Evolutionary conservation across 2,797 vertebrate species (phyloP), one percentile per base, ranked within the genome.

Genomic region (Tapera naevia): DNA sequence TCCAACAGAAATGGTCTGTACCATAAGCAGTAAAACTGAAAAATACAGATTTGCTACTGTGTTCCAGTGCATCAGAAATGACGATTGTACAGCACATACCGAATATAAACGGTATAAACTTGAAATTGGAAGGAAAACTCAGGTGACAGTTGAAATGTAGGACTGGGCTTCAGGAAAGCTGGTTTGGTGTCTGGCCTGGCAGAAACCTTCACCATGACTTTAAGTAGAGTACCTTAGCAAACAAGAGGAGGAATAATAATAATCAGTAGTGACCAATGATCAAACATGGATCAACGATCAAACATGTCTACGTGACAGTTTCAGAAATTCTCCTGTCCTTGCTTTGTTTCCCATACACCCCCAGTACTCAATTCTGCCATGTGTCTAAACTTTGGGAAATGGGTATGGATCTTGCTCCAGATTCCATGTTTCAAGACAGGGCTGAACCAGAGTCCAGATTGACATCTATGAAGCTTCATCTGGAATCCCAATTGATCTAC

Each of bases 1-100:
- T 73, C 48, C 78, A 76, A 76, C 37, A 72, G 81, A 79, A 92
- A 92, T 46, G 85, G 88, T 70, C 46, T 82, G 39, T 75, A 65
- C 86, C 79, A 78, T 86, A 78, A 95, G 78, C 33, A 92, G 92
- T 57, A 89, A 95, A 95, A 93, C 33, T 80, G 89, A 76, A 83
- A 91, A 93, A 65, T 69, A 92, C 1, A 0, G 35, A 37, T 91
- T 79, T 92, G 88, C 69, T 74, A 72, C 72, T 67, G 43, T 2
- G 12, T 43, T 88, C 53, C 79, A 58, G 3, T 58, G 54, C 75
- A 72, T 80, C 57, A 80, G 87, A 64, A 91, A 70, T 22, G 67
- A 93, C 45, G 72, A 28, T 28, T 57, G 25, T 58, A 23, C 2
- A 2, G 54, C 0, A 0, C 62, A 10, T 22, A 43, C n/a, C 1